Percentiles rank a stretch among this genome's conserved stretches.
Conservation (phyloP, 1,140 invertebrate genomes). For the Drosophila baimaii region DNA sequence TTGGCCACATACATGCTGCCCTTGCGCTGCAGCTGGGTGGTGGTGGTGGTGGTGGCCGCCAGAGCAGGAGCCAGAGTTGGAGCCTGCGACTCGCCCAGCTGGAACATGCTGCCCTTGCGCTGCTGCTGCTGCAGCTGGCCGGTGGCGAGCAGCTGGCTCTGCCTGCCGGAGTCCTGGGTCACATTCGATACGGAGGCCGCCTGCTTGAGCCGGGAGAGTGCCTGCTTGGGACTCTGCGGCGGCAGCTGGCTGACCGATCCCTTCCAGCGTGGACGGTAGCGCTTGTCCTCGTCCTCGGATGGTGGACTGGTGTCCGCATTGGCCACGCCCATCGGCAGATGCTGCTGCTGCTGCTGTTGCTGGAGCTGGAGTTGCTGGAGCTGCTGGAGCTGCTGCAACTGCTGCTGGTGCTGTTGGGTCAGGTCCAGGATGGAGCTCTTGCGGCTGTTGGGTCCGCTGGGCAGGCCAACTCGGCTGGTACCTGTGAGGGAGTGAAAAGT, state of each 20-base stretch:
- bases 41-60: conserved; percentile 11
- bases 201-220: conserved; percentile 73
- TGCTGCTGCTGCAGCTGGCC: conserved; percentile 39
- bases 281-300: conserved; percentile 83
- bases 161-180: conserved; percentile 54
- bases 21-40: conserved; percentile 54
- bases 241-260: conserved; percentile 84
- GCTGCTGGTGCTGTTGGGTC: conserved; percentile 71
- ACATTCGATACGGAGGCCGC: conserved; percentile 79
- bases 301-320: conserved; percentile 85
- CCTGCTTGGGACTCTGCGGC: conserved; percentile 77
- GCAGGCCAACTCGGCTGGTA: conserved; percentile 75
- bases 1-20: conserved; percentile 71
- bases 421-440: conserved; percentile 77
- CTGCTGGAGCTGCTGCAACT: conserved; percentile 57
- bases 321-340: conserved; percentile 71
- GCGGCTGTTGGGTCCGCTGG: conserved; percentile 77
- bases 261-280: conserved; percentile 76
- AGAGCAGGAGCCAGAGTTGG: conserved; percentile 74
- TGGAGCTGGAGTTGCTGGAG: conserved; percentile 59
- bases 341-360: conserved; percentile 55
- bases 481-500: conserved; percentile 54
- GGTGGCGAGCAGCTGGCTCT: conserved; percentile 51
- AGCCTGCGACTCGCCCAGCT: conserved; percentile 57
- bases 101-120: conserved; percentile 75